Conservation (phyloP, 2,797 vertebrate genomes). For the Chromobotia macracanthus region DNA sequence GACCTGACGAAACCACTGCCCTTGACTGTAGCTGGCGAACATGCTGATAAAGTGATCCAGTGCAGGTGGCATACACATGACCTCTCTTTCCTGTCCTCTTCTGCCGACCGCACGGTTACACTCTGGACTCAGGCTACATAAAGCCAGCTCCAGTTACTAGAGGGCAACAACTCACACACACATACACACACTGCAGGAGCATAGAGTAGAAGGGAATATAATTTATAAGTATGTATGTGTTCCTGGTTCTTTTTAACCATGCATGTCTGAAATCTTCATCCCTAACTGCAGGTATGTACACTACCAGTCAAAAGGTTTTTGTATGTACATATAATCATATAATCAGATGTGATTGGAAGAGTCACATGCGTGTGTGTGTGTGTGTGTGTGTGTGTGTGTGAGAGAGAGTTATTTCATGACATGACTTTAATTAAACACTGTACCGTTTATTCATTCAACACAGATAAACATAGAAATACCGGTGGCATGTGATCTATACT, state of each 20-base stretch:
- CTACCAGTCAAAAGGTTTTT: too few relatives aligned
- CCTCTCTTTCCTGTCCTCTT: constrained; percentile 96
- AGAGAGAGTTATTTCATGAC: constrained; percentile 1
- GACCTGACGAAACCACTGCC: constrained; percentile 96
- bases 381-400: constrained; percentile 4
- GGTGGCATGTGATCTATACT: constrained; percentile 17
- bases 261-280: neutral
- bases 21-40: constrained; percentile 90
- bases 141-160: constrained; percentile 50
- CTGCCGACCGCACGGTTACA: constrained; percentile 95
- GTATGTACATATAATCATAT: neutral
- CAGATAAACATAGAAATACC: neutral
- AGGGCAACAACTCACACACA: constrained; percentile 19
- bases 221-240: constrained; percentile 8
- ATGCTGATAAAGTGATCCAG: constrained; percentile 98
- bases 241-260: neutral
- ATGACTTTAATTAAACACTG: constrained; percentile 6
- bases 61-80: constrained; percentile 97
- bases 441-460: neutral
- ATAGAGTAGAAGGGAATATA: constrained; percentile 21
- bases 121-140: constrained; percentile 94
- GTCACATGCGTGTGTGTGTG: neutral
- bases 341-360: neutral
- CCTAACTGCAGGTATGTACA: neutral
- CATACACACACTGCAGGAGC: constrained; percentile 5